These are phyloP conservation scores for Spodoptera litura DNA, from an alignment of 1,140 invertebrate species.

Conservation along the genomic window DNA sequence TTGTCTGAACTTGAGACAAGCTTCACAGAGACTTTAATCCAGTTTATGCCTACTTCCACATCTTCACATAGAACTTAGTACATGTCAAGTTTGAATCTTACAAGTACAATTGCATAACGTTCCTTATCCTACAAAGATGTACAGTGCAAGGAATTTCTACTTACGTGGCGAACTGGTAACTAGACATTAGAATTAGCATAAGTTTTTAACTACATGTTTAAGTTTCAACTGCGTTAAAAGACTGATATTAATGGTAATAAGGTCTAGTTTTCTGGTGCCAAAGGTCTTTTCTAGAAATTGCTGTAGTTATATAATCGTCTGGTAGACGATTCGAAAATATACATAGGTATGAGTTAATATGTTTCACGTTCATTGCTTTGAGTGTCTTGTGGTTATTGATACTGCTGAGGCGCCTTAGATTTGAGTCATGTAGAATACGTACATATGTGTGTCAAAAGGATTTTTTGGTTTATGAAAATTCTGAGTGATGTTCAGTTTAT, in stretches of 20 bases:
- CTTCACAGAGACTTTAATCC: too few relatives aligned
- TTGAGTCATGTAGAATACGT: too few relatives aligned
- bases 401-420: too few relatives aligned
- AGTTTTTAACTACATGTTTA: conserved; percentile 6
- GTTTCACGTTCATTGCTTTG: too few relatives aligned
- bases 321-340: background rate
- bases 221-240: background rate
- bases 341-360: background rate
- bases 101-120: conserved; percentile 41
- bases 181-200: conserved; percentile 28
- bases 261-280: conserved; percentile 9
- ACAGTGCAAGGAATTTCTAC: conserved; percentile 11
- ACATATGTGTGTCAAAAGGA: too few relatives aligned
- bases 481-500: too few relatives aligned
- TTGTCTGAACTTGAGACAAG: too few relatives aligned
- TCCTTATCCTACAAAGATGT: conserved; percentile 45
- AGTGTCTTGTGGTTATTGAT: too few relatives aligned
- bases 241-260: conserved; percentile 3
- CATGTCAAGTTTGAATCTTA: conserved; percentile 18
- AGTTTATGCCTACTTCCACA: conserved; percentile 6
- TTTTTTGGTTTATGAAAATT: too few relatives aligned
- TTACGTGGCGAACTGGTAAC: conserved; percentile 20
- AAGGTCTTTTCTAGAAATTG: conserved; percentile 19
- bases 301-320: background rate
- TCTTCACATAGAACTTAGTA: background rate